phyloP scores from a whole-genome alignment of 2,113 vertebrate species.

The Leucopsar rothschildi region DNA sequence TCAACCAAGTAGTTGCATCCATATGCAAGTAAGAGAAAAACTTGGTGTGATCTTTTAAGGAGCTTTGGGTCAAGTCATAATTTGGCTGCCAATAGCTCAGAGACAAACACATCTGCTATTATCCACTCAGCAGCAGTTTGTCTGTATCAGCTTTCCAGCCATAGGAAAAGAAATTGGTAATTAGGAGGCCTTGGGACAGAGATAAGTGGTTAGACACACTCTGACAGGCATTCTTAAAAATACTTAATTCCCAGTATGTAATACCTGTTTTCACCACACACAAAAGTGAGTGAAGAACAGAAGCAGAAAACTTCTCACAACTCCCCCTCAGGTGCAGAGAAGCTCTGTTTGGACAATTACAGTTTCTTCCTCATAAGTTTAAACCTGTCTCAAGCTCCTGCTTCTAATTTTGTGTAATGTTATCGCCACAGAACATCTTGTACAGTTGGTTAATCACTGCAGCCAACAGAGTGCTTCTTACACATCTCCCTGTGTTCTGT shows the following conservation, averaged over 20 bases:
- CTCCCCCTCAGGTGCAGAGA: neutral
- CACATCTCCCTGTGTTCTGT: accelerated
- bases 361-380: neutral
- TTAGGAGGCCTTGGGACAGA: neutral
- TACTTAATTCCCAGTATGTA: neutral
- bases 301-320: neutral
- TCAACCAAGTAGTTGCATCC: neutral
- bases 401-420: neutral
- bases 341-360: neutral
- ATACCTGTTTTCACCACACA: neutral
- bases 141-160: neutral
- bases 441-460: neutral
- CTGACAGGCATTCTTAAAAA: neutral
- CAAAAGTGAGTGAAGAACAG: neutral
- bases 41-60: neutral
- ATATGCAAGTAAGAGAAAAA: neutral
- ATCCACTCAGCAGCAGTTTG: neutral
- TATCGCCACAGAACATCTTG: neutral
- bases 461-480: neutral
- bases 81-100: slow-evolving; percentile 8
- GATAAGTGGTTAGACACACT: neutral
- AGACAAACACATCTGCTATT: slow-evolving; percentile 11
- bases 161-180: neutral
- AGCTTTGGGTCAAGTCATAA: slow-evolving; percentile 24
- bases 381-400: neutral